Evolutionary conservation across 2,797 vertebrate species (phyloP).

Genomic region (Phalanger gymnotis): DNA sequence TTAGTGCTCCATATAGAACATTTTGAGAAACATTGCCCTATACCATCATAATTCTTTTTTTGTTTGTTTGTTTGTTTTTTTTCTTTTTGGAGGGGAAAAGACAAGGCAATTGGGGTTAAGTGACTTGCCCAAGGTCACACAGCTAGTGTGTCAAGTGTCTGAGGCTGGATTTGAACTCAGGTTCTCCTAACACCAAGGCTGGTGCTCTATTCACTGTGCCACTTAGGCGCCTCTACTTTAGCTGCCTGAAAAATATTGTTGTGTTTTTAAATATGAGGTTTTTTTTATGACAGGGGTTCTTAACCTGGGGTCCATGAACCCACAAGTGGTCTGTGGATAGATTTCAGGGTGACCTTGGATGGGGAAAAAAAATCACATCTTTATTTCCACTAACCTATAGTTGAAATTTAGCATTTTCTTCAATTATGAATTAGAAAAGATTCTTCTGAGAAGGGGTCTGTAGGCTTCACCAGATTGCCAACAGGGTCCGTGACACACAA

Average conservation of each 20-base stretch:
- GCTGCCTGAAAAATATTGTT: not conserved
- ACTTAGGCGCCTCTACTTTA: too few species aligned
- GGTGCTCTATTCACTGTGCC: too few species aligned
- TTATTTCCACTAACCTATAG: not conserved
- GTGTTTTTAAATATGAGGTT: not conserved
- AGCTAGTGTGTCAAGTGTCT: too few species aligned
- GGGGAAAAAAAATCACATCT: not conserved
- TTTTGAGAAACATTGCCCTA: not conserved
- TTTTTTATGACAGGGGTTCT: not conserved
- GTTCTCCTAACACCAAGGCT: too few species aligned
- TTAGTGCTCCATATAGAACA: not conserved
- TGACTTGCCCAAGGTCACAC: too few species aligned
- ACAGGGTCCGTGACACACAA: not conserved
- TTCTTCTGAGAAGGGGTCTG: not conserved
- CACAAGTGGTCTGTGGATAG: too few species aligned
- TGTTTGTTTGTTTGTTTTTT: too few species aligned
- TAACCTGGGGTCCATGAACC: not conserved
- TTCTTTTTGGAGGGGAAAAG: too few species aligned
- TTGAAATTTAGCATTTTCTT: not conserved
- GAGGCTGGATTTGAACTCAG: too few species aligned
- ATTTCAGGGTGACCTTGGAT: too few species aligned
- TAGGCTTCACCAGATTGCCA: not conserved
- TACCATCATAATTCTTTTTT: not conserved
- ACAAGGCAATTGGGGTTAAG: too few species aligned
- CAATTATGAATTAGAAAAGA: not conserved